Evolutionary conservation across 2,888 invertebrate genomes (phyloP).

Genomic region (Coecobrya sp.): DNA sequence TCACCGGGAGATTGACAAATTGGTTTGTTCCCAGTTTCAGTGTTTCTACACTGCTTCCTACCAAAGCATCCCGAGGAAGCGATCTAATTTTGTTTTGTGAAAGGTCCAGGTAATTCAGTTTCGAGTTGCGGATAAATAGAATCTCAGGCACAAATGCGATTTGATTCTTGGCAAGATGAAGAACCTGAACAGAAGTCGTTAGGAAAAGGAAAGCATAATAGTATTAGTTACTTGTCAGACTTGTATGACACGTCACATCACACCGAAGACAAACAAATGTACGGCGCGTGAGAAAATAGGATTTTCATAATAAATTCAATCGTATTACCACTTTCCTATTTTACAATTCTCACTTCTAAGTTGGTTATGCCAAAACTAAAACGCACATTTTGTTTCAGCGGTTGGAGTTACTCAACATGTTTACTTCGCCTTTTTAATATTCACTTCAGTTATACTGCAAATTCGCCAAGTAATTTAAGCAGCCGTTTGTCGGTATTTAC

Average conservation of each 20-base stretch:
- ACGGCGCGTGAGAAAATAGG: constrained; percentile 8
- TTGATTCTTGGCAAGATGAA: constrained; percentile 87
- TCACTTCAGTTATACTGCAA: neutral
- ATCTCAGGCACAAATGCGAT: constrained; percentile 87
- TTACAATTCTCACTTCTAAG: constrained; percentile 11
- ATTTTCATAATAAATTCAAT: constrained; percentile 51
- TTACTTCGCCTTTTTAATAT: neutral
- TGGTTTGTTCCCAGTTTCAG: constrained; percentile 86
- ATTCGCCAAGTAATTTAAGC: neutral
- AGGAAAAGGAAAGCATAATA: neutral
- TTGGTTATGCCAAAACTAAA: neutral
- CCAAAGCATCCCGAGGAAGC: constrained; percentile 87
- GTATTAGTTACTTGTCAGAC: constrained; percentile 12
- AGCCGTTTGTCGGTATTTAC: neutral
- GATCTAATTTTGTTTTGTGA: constrained; percentile 87
- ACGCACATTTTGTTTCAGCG: neutral
- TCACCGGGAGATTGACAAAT: constrained; percentile 86
- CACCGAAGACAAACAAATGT: neutral
- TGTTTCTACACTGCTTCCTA: constrained; percentile 87
- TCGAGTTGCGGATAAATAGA: constrained; percentile 86
- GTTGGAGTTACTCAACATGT: neutral
- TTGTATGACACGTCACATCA: neutral
- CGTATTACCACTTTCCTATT: neutral
- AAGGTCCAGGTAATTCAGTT: constrained; percentile 87
- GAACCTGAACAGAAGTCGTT: constrained; percentile 80